phyloP scores from a whole-genome alignment of 2,113 vertebrate genomes.

The Vidua chalybeata region DNA sequence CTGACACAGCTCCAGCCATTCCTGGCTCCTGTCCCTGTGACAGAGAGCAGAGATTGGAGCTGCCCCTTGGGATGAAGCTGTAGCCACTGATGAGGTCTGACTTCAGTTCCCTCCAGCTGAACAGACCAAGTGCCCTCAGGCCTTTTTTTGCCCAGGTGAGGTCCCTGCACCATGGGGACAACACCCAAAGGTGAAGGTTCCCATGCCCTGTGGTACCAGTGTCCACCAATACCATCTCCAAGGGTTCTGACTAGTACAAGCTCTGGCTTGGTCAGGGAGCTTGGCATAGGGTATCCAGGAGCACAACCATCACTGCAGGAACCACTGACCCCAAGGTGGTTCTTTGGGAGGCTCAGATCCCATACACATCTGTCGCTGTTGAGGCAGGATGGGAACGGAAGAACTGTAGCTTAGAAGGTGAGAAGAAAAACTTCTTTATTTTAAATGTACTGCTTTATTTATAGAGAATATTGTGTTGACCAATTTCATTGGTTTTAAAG shows the following conservation, averaged over 20 bases:
- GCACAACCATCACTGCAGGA: neutral
- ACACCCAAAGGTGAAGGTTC: neutral
- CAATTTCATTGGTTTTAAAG: too few species aligned
- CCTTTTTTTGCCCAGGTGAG: neutral
- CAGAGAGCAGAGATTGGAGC: rapidly evolving
- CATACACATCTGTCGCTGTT: too few species aligned
- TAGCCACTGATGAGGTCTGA: neutral
- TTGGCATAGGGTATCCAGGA: rapidly evolving
- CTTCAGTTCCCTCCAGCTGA: neutral
- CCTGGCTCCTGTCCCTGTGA: neutral
- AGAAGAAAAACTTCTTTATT: too few species aligned
- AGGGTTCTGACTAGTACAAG: neutral
- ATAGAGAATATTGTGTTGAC: too few species aligned
- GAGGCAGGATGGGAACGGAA: too few species aligned
- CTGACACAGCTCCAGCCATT: rapidly evolving
- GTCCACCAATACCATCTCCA: neutral
- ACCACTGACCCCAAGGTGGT: neutral
- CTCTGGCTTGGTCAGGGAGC: neutral
- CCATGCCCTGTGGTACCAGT: neutral
- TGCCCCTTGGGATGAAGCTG: neutral
- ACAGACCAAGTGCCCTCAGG: neutral
- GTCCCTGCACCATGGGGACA: rapidly evolving
- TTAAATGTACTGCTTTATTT: too few species aligned
- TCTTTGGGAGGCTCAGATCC: neutral
- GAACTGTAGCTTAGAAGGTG: too few species aligned